Base-by-base conservation (phyloP, 2,888 invertebrate species). In the Beris chalybata region DNA sequence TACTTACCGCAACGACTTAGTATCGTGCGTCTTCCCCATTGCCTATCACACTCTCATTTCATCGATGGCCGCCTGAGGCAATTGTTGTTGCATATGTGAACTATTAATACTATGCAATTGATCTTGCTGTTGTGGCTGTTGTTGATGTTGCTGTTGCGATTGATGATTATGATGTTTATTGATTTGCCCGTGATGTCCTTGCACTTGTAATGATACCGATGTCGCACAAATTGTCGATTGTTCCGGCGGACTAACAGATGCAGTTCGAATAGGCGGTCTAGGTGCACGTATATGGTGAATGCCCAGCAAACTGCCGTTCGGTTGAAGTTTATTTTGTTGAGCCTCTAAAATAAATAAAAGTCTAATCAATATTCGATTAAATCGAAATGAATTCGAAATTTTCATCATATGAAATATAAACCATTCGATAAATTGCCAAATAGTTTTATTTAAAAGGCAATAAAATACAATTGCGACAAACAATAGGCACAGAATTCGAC, bases 1-100 rank as follows among this genome's bases (percentile, higher is more conserved):
- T 44, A 61, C 78, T 78, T 73, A 79, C 79, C 78, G 75, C 72
- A 12, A 57, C 44, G 77, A 75, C 75, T 78, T 79, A 79, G 79
- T 80, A 72, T 78, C 78, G 75, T 79, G 75, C 76, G 80, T 79
- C 77, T 79, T 80, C 75, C 78, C 77, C 77, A 79, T 76, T 73
- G 77, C 78, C 79, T 79, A 90, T 93, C 92, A 93, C 88, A 93
- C 93, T 81, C 92, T 85, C 92, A 93, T 93, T 83, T 93, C 93
- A 79, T 90, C 91, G 82, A 92, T 92, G 70, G 91, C 90, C 72
- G 92, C 92, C 78, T 91, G 90, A 59, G 90, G 91, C 79, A 91
- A 87, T 80, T 82, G 74, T 82, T 85, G 70, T 81, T 85, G 69
- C 79, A 85, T 7, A 80, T 82, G 53, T 9, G 64, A 54, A 64